These are phyloP conservation scores for Leptobrachium ailaonicum DNA, from an alignment of 2,113 vertebrate genomes.

Conservation along the genomic window DNA sequence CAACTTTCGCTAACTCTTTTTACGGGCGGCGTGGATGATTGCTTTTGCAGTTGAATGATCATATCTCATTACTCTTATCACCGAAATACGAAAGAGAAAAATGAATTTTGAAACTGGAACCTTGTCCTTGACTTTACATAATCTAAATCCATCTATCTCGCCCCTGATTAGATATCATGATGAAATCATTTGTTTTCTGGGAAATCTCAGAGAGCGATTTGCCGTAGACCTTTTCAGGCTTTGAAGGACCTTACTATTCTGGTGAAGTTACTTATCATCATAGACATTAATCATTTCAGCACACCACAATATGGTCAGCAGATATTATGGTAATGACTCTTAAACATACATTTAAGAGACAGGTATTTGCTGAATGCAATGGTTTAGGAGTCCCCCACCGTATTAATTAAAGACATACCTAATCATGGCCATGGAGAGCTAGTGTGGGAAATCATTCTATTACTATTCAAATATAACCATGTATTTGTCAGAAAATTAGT, in stretches of 20 bases:
- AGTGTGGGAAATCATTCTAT: too few species aligned
- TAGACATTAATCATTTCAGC: not conserved
- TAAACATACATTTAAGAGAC: too few species aligned
- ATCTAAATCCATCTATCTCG: conserved; percentile 40
- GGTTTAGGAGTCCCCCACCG: too few species aligned
- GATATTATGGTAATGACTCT: too few species aligned
- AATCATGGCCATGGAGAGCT: too few species aligned
- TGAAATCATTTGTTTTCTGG: conserved; percentile 28
- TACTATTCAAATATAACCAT: too few species aligned
- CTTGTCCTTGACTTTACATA: conserved; percentile 27
- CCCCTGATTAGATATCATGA: conserved; percentile 31
- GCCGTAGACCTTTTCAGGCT: conserved; percentile 1
- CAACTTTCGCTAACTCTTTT: conserved; percentile 21
- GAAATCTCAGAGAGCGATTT: conserved; percentile 1
- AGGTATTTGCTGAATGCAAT: too few species aligned
- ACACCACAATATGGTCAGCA: too few species aligned
- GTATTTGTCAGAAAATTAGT: too few species aligned
- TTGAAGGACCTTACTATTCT: conserved; percentile 31
- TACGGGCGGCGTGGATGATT: conserved; percentile 20
- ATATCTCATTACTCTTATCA: conserved; percentile 43
- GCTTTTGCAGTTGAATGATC: conserved; percentile 38
- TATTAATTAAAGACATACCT: too few species aligned
- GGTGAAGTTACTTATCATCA: conserved; percentile 4
- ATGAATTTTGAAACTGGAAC: conserved; percentile 30
- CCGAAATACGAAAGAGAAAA: conserved; percentile 41